A percentile compares a stretch with the other conserved stretches of the same genome.
phyloP scores from a whole-genome alignment of 1,140 invertebrate species.

The Macrobrachium rosenbergii region DNA sequence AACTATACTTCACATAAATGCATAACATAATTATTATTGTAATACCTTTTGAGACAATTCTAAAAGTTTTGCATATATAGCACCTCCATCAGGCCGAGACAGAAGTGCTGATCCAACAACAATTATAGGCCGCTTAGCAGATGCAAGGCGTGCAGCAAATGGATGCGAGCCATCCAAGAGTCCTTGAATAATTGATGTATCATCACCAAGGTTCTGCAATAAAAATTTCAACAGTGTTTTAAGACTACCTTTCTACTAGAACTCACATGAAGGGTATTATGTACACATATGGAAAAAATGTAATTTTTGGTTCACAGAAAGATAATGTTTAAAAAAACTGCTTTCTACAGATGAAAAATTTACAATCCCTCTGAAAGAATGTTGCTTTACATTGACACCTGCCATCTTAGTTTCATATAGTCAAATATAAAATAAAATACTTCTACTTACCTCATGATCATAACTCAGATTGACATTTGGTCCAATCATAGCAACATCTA shows the following conservation, averaged over 20 bases:
- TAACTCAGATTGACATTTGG: constrained; percentile 94
- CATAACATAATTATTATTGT: not conserved
- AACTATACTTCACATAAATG: no score
- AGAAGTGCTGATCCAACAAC: constrained; percentile 91
- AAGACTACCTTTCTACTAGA: no score
- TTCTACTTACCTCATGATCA: constrained; percentile 81
- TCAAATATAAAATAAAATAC: constrained; percentile 8
- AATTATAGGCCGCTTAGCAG: constrained; percentile 91
- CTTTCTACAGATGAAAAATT: no score
- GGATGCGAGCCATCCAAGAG: constrained; percentile 82
- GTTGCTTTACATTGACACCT: no score
- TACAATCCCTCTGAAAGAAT: no score
- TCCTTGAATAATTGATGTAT: constrained; percentile 79
- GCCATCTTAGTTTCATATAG: not conserved
- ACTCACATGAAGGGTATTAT: no score
- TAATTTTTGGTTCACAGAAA: no score
- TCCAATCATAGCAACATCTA: constrained; percentile 85
- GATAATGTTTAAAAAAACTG: no score
- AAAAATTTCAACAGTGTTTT: constrained; percentile 15
- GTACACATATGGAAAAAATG: no score
- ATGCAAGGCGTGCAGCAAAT: constrained; percentile 80
- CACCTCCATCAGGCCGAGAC: constrained; percentile 82
- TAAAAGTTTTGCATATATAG: constrained; percentile 82
- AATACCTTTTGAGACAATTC: constrained; percentile 74
- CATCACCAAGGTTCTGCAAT: constrained; percentile 85